A percentile compares a stretch with the other conserved stretches of the same genome.
Conservation (phyloP, 2,797 vertebrate genomes). For the Rhodeus uyekii region DNA sequence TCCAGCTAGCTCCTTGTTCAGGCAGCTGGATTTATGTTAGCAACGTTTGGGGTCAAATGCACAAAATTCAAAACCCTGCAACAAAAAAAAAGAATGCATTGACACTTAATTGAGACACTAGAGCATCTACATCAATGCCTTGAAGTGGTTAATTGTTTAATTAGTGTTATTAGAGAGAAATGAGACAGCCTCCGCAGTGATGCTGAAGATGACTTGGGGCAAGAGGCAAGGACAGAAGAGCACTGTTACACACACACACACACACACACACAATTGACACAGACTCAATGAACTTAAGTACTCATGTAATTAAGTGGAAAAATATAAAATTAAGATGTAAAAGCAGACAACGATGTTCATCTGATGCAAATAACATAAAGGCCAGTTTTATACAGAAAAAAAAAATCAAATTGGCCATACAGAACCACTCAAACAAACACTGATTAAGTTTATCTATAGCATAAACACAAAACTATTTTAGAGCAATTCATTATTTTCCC, state of each 20-base stretch:
- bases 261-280: not conserved
- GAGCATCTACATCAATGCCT: slow-evolving; percentile 62
- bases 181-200: slow-evolving; percentile 52
- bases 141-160: slow-evolving; percentile 77
- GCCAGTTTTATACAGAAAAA: not conserved
- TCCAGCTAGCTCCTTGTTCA: not conserved
- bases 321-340: not conserved
- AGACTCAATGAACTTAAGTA: not conserved
- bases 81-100: not conserved
- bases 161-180: slow-evolving; percentile 70
- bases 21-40: slow-evolving; percentile 38
- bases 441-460: slow-evolving; percentile 15
- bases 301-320: slow-evolving; percentile 9
- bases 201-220: slow-evolving; percentile 55
- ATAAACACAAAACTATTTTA: slow-evolving; percentile 31
- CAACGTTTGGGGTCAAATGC: slow-evolving; percentile 54
- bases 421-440: slow-evolving; percentile 14
- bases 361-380: slow-evolving; percentile 15
- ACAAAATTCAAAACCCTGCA: slow-evolving; percentile 18
- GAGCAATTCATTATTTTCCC: slow-evolving; percentile 20
- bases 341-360: not conserved
- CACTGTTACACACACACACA: not conserved
- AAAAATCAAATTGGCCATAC: not conserved
- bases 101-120: slow-evolving; percentile 43
- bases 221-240: slow-evolving; percentile 28